Conservation (phyloP, 2,113 vertebrate genomes). For the Himantopus leucocephalus region DNA sequence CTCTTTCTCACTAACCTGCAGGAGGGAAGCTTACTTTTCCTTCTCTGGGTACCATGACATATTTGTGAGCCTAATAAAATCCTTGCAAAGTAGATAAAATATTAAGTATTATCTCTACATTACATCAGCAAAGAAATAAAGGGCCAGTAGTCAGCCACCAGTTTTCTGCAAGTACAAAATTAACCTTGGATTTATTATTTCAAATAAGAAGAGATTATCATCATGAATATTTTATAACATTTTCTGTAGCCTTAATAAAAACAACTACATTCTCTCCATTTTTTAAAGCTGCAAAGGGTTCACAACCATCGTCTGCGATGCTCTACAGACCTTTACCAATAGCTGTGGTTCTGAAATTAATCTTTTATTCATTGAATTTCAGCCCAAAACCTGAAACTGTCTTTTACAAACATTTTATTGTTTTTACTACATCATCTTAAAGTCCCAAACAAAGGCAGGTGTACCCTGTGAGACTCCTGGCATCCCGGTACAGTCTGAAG, state of each 20-base stretch:
- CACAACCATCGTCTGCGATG: fast-evolving
- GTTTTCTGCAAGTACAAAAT: slow-evolving; percentile 41
- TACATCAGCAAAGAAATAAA: slow-evolving; percentile 19
- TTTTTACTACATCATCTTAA: neutral
- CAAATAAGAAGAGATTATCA: slow-evolving; percentile 61
- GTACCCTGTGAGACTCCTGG: neutral
- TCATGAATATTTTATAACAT: slow-evolving; percentile 74
- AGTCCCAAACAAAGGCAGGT: neutral
- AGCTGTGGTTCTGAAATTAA: neutral
- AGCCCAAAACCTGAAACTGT: neutral
- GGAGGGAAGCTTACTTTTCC: neutral
- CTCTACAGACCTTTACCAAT: neutral
- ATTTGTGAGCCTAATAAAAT: slow-evolving; percentile 67
- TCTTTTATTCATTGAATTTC: neutral
- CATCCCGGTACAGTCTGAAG: neutral
- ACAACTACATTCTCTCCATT: neutral
- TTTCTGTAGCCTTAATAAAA: slow-evolving; percentile 25
- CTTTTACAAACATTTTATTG: neutral
- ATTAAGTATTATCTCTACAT: slow-evolving; percentile 49
- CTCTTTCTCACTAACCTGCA: slow-evolving; percentile 18
- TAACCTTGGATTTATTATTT: slow-evolving; percentile 71
- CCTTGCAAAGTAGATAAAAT: slow-evolving; percentile 58
- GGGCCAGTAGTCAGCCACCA: slow-evolving; percentile 19
- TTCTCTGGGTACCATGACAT: slow-evolving; percentile 15
- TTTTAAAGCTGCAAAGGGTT: neutral